phyloP scores from a whole-genome alignment of 2,797 vertebrate genomes.

The Echiichthys vipera region DNA sequence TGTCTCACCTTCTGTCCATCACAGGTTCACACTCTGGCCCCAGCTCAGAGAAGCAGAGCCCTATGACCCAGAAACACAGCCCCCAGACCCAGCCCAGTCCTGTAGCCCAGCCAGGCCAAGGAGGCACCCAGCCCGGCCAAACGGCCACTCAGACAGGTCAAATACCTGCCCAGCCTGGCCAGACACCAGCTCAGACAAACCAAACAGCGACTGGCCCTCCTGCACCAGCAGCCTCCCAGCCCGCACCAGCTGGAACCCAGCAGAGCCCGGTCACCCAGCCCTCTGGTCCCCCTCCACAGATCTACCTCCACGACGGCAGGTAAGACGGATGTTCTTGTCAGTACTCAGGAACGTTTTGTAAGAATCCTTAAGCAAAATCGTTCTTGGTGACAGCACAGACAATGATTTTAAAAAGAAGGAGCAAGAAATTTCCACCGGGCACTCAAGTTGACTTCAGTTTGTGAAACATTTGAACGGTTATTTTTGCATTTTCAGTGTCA shows the following conservation, averaged over 20 bases:
- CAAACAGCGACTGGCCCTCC: constrained; percentile 69
- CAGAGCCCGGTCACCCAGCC: constrained; percentile 87
- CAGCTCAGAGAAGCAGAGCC: constrained; percentile 98
- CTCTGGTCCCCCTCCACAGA: constrained; percentile 89
- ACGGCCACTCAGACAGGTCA: constrained; percentile 71
- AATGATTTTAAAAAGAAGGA: background rate
- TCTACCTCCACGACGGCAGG: constrained; percentile 98
- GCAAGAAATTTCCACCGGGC: background rate
- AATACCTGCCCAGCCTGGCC: constrained; percentile 63
- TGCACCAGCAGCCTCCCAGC: constrained; percentile 70
- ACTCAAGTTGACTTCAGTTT: too few species aligned
- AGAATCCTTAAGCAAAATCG: background rate
- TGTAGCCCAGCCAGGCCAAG: constrained; percentile 87
- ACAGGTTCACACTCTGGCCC: constrained; percentile 95
- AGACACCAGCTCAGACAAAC: constrained; percentile 70
- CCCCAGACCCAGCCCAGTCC: constrained; percentile 91
- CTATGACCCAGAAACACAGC: constrained; percentile 96
- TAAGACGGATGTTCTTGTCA: constrained; percentile 69
- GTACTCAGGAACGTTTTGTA: background rate
- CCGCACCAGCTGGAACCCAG: constrained; percentile 68
- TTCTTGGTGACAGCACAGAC: background rate
- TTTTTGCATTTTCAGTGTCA: too few species aligned
- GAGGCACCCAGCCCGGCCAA: constrained; percentile 72
- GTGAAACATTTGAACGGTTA: too few species aligned
- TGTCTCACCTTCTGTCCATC: constrained; percentile 16